Evolutionary conservation across 2,797 vertebrate species (phyloP), one percentile per base, ranked within the genome.

Genomic region (Acanthopagrus latus): DNA sequence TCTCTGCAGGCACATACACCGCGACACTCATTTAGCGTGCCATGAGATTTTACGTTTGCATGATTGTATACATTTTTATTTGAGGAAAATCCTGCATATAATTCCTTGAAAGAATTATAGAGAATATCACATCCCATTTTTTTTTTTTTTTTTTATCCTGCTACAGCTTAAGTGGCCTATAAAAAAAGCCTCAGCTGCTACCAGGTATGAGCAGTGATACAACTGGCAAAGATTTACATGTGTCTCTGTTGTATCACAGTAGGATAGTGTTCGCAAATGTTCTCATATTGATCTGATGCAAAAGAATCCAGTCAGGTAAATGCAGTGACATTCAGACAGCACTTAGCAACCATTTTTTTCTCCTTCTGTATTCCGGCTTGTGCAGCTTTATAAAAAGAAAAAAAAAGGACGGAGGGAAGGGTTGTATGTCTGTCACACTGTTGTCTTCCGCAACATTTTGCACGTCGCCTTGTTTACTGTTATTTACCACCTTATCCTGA

Each of bases 401-500:
- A 17, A 67, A 64, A 71, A 7, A 12, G 67, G 21, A 58, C 23
- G 46, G 12, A 2, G 16, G 21, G 21, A 44, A 16, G 51, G 51
- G 41, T 29, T 25, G 55, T 70, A 59, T 71, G 10, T 21, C 16
- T 50, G 33, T 66, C 65, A 56, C 17, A 9, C 25, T 27, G 54
- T 55, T 59, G 57, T 55, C 33, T 64, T 58, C 43, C 16, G 59
- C n/a, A 27, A 27, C 56, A 72, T 47, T 46, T 23, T 29, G 46
- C 62, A 54, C 23, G 55, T 65, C 41, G 47, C 18, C 59, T 33
- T 55, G 29, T 77, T 79, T 59, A 27, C 38, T 5, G 43, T 51
- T 84, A 67, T 82, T 65, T 77, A 47, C 16, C 11, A 43, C 38
- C 38, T 71, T 64, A 75, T 63, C 62, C 62, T 50, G 27, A 47